phyloP scores from a whole-genome alignment of 2,888 invertebrate species.

The Tupiocoris notatus region DNA sequence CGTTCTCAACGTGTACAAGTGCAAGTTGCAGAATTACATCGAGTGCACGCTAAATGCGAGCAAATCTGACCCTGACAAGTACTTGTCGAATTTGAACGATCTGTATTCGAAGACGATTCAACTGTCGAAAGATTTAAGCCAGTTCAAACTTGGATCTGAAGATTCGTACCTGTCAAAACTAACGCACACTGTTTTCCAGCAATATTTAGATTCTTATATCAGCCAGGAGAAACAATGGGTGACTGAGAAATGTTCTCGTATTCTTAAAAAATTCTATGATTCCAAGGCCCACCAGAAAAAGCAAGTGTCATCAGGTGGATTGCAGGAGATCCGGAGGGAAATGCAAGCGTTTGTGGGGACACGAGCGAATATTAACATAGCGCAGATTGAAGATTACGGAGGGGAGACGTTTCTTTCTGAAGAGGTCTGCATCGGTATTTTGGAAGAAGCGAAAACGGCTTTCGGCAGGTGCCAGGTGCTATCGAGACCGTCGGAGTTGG shows the following conservation, averaged over 20 bases:
- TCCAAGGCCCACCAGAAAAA: slow-evolving; percentile 94
- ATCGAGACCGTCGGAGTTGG: slow-evolving; percentile 73
- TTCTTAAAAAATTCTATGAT: slow-evolving; percentile 83
- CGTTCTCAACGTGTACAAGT: slow-evolving; percentile 90
- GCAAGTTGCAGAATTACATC: slow-evolving; percentile 61
- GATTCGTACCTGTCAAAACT: slow-evolving; percentile 74
- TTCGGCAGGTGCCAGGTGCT: slow-evolving; percentile 83
- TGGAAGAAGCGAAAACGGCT: slow-evolving; percentile 87
- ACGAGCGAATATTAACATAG: slow-evolving; percentile 88
- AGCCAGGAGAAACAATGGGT: slow-evolving; percentile 74
- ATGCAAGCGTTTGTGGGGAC: slow-evolving; percentile 90
- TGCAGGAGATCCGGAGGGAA: slow-evolving; percentile 85
- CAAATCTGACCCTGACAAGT: slow-evolving; percentile 83
- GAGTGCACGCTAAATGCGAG: slow-evolving; percentile 94
- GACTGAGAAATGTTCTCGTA: slow-evolving; percentile 70
- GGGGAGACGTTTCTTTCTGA: slow-evolving; percentile 96
- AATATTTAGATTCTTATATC: slow-evolving; percentile 75
- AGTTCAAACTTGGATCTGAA: slow-evolving; percentile 76
- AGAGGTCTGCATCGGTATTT: slow-evolving; percentile 84
- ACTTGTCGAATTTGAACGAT: slow-evolving; percentile 83
- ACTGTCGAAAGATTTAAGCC: slow-evolving; percentile 69
- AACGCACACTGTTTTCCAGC: slow-evolving; percentile 76
- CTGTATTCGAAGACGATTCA: slow-evolving; percentile 82
- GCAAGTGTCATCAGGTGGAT: slow-evolving; percentile 83
- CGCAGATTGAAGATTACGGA: slow-evolving; percentile 92